Evolutionary conservation across 1,140 invertebrate genomes (phyloP).

Genomic region (Caenorhabditis latens): DNA sequence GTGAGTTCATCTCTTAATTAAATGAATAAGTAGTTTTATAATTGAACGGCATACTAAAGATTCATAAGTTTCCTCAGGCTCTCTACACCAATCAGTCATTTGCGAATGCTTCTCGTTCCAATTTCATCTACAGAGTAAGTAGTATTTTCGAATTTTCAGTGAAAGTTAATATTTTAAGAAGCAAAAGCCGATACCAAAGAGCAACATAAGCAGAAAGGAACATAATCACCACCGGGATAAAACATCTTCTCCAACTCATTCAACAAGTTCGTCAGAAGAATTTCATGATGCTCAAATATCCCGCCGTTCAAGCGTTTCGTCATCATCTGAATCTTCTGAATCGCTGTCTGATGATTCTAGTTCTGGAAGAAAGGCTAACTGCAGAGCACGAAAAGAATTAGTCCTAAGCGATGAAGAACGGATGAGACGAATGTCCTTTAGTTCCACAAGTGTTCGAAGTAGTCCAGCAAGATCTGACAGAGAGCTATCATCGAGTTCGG

Average conservation of each 20-base stretch:
- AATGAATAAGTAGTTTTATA: no score
- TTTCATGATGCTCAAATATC: not conserved
- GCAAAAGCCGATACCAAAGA: constrained; percentile 26
- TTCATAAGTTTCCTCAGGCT: constrained; percentile 21
- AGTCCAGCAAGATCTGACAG: not conserved
- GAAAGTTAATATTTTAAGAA: not conserved
- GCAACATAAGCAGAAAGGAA: not conserved
- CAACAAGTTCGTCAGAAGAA: not conserved
- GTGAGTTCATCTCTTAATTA: not conserved
- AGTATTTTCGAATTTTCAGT: not conserved
- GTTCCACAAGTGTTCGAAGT: constrained; percentile 13
- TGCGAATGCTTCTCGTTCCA: not conserved
- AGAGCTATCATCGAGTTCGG: not conserved
- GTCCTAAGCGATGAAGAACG: not conserved
- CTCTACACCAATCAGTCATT: constrained; percentile 36
- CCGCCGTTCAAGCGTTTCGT: not conserved
- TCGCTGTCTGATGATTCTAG: not conserved
- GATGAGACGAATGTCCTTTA: not conserved
- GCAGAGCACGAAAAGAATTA: not conserved
- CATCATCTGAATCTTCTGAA: not conserved
- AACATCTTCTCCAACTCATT: not conserved
- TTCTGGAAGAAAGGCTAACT: not conserved
- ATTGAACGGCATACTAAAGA: not conserved
- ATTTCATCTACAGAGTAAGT: constrained; percentile 24
- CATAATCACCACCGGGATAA: not conserved